These are phyloP conservation scores for Notarius quadriscutis DNA, from an alignment of 2,113 vertebrate species.

Conservation along the genomic window DNA sequence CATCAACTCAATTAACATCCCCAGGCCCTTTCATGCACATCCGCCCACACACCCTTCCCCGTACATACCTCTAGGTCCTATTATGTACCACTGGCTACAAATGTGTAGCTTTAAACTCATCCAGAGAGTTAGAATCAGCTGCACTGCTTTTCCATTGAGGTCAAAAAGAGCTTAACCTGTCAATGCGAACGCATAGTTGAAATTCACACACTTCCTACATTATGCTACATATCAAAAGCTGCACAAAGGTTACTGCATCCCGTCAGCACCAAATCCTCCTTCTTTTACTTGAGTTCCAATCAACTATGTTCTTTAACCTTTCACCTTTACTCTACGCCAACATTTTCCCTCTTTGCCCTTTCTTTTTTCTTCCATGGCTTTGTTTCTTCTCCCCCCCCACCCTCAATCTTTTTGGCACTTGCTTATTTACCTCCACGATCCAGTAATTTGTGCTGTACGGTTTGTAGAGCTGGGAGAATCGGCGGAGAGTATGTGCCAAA, in stretches of 20 bases:
- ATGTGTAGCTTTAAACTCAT: slow-evolving; percentile 25
- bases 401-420: slow-evolving; percentile 48
- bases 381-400: neutral
- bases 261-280: neutral
- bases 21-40: slow-evolving; percentile 41
- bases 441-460: slow-evolving; percentile 71
- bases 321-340: neutral
- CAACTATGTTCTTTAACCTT: neutral
- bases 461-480: slow-evolving; percentile 65
- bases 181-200: neutral
- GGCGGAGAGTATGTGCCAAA: slow-evolving; percentile 72
- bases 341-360: neutral
- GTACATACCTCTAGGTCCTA: neutral
- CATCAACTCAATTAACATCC: slow-evolving; percentile 62
- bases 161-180: neutral
- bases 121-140: neutral
- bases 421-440: slow-evolving; percentile 67
- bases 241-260: neutral
- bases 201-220: neutral
- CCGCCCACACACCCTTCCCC: neutral
- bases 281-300: neutral
- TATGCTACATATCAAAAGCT: neutral
- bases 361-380: slow-evolving; percentile 14
- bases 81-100: neutral
- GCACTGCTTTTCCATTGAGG: slow-evolving; percentile 6